phyloP scores from a whole-genome alignment of 2,113 vertebrate species.

The Thalassarche chlororhynchos region DNA sequence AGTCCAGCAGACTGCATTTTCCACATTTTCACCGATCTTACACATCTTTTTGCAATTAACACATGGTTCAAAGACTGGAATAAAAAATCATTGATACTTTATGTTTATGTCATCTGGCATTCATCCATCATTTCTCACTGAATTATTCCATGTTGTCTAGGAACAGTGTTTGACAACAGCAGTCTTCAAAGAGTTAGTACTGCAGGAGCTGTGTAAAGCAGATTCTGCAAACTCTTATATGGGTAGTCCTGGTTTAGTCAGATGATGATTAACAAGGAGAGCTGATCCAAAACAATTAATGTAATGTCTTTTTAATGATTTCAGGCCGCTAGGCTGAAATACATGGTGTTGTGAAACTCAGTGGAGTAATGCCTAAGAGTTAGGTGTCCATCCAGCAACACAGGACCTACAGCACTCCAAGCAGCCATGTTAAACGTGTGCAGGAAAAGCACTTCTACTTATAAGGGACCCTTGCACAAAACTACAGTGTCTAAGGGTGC shows the following conservation, averaged over 20 bases:
- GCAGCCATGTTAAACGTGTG: fast-evolving
- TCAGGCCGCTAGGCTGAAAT: background rate
- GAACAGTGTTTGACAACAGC: constrained; percentile 2
- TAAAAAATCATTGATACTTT: background rate
- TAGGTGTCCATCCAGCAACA: background rate
- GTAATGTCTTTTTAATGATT: background rate
- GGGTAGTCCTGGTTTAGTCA: background rate
- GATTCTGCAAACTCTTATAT: background rate
- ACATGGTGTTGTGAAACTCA: background rate
- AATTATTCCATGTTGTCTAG: background rate
- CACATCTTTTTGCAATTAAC: constrained; percentile 53
- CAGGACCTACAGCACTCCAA: background rate
- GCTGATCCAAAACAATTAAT: background rate
- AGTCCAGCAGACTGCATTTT: background rate
- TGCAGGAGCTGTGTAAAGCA: background rate
- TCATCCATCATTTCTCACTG: background rate
- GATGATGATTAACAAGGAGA: background rate
- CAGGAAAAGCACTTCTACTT: background rate
- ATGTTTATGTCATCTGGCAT: constrained; percentile 1
- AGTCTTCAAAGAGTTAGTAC: background rate
- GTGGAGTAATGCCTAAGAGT: background rate
- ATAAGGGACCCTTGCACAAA: background rate
- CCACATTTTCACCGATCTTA: constrained; percentile 4
- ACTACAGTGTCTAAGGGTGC: background rate
- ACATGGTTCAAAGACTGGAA: background rate